Percentiles rank a stretch among this genome's conserved stretches.
These are phyloP conservation scores for rat (Rattus norvegicus) DNA, from an alignment of 2,113 vertebrate species.

Conservation along the genomic window GRCr8 NC_086022.1:53251501-53252000, in stretches of 20 bases:
- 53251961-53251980: not conserved
- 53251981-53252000: not conserved
- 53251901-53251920: not conserved
- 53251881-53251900: not conserved
- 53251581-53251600: not conserved
- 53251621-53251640: not conserved
- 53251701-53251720: not conserved
- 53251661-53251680: not conserved
- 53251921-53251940: not conserved
- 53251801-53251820: conserved; percentile 4
- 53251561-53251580: not conserved
- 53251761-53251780: not conserved
- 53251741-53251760: not conserved
- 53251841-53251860: not conserved
- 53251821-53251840: not conserved
- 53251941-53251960: conserved; percentile 24
- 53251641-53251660: not conserved
- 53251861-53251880: not conserved
- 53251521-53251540: conserved; percentile 16
- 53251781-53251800: not conserved
- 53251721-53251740: conserved; percentile 11
- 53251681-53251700: not conserved
- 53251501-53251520: not conserved
- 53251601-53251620: not conserved
- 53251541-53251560: not conserved